Percentiles rank a stretch among this genome's conserved stretches.
Conservation (phyloP, 2,797 vertebrate genomes). For the Urosaurus nigricauda region DNA sequence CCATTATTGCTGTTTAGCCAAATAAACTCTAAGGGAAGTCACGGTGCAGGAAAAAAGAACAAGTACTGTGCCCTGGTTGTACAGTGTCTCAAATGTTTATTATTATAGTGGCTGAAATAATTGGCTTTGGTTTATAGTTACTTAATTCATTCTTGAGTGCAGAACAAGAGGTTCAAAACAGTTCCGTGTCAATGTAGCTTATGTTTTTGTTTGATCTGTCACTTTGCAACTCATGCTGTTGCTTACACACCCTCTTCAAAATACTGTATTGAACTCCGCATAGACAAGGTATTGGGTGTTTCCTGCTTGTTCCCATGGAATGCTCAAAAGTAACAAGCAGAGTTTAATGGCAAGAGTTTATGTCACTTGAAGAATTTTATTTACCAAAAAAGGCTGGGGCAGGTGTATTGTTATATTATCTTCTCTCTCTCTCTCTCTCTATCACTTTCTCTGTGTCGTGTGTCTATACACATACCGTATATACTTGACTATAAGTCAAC, state of each 20-base stretch:
- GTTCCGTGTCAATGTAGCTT: constrained; percentile 51
- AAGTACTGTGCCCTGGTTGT: constrained; percentile 9
- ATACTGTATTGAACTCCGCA: constrained; percentile 43
- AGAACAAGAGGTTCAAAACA: constrained; percentile 58
- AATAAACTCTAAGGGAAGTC: neutral
- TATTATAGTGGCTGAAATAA: neutral
- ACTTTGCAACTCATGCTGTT: constrained; percentile 64
- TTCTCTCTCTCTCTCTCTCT: too few relatives aligned
- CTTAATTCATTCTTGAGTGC: constrained; percentile 40
- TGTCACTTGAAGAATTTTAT: constrained; percentile 48
- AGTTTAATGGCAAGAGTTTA: constrained; percentile 61
- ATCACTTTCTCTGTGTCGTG: too few relatives aligned
- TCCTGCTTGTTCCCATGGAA: constrained; percentile 56
- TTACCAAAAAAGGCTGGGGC: constrained; percentile 19
- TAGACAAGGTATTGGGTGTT: constrained; percentile 59
- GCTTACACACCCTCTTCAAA: constrained; percentile 63
- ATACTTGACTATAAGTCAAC: too few relatives aligned
- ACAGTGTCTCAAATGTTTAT: neutral
- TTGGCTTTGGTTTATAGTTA: constrained; percentile 58
- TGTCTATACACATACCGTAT: too few relatives aligned
- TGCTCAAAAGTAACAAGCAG: constrained; percentile 61
- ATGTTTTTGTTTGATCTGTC: constrained; percentile 53
- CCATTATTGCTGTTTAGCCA: neutral
- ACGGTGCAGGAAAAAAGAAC: neutral
- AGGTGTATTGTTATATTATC: constrained; percentile 25